A percentile compares a stretch with the other conserved stretches of the same genome.
Conservation (phyloP, 1,140 invertebrate genomes). For the Andricus grossulariae region DNA sequence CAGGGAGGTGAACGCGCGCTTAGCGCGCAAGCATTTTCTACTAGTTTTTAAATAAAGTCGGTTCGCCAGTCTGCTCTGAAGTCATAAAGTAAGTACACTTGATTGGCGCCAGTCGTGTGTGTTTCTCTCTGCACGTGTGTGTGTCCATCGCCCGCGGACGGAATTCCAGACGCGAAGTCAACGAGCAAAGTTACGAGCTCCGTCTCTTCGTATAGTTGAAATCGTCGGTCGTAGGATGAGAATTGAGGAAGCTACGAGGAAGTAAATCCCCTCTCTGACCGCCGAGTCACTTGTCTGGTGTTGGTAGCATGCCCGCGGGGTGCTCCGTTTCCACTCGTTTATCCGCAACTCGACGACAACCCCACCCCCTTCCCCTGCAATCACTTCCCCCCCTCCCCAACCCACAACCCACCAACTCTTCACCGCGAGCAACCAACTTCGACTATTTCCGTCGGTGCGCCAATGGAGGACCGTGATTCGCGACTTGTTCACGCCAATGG, state of each 20-base stretch:
- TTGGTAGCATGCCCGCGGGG: constrained; percentile 39
- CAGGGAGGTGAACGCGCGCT: not conserved
- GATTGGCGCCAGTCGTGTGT: not conserved
- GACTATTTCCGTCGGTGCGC: constrained; percentile 69
- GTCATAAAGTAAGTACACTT: not conserved
- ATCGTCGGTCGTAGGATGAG: constrained; percentile 32
- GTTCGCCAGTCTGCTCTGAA: not conserved
- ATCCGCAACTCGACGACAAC: not conserved
- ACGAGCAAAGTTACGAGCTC: constrained; percentile 20
- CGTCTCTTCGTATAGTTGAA: constrained; percentile 30
- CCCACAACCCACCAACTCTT: constrained; percentile 32
- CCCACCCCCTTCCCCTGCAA: constrained; percentile 39
- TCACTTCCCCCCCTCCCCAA: constrained; percentile 14
- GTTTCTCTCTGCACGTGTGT: not conserved
- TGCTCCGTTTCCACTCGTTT: constrained; percentile 34
- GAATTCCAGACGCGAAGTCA: constrained; percentile 23
- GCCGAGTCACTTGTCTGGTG: constrained; percentile 29
- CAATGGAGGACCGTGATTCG: constrained; percentile 41
- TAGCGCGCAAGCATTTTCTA: too few species aligned
- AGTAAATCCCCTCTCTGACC: constrained; percentile 51
- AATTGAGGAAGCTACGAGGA: constrained; percentile 55
- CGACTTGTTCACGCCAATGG: constrained; percentile 40
- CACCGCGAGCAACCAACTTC: constrained; percentile 50
- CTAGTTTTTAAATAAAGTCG: not conserved
- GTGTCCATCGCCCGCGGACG: not conserved